Percentiles rank a stretch among this genome's conserved stretches.
Evolutionary conservation across 2,888 invertebrate genomes (phyloP).

Genomic region (Girardia tigrina): DNA sequence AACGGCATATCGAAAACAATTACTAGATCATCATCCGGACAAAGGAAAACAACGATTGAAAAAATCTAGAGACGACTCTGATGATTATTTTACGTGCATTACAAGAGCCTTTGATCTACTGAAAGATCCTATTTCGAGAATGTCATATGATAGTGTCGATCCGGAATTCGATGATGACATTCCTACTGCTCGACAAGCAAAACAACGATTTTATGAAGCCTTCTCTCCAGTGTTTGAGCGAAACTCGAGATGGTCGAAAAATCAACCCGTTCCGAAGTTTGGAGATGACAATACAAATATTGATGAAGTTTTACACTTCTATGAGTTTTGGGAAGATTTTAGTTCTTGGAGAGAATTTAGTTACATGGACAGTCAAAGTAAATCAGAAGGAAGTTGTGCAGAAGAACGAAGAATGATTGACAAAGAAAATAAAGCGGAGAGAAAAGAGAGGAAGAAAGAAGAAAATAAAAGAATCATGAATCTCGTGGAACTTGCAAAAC

Average conservation of each 20-base stretch:
- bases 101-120: slow-evolving; percentile 85
- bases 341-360: slow-evolving; percentile 98
- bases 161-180: slow-evolving; percentile 76
- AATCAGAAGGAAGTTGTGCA: slow-evolving; percentile 63
- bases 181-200: slow-evolving; percentile 55
- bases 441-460: slow-evolving; percentile 84
- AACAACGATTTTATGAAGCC: slow-evolving; percentile 60
- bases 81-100: slow-evolving; percentile 92
- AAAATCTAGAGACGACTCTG: slow-evolving; percentile 62
- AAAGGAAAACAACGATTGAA: slow-evolving; percentile 76
- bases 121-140: slow-evolving; percentile 65
- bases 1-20: slow-evolving; percentile 70
- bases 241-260: slow-evolving; percentile 72
- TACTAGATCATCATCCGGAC: slow-evolving; percentile 88
- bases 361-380: slow-evolving; percentile 93
- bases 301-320: slow-evolving; percentile 78
- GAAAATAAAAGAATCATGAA: slow-evolving; percentile 79
- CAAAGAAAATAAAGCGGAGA: slow-evolving; percentile 81
- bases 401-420: slow-evolving; percentile 95
- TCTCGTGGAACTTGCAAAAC: slow-evolving; percentile 81
- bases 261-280: slow-evolving; percentile 67
- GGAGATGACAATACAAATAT: slow-evolving; percentile 63
- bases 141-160: slow-evolving; percentile 90
- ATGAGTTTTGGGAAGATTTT: slow-evolving; percentile 90
- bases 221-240: slow-evolving; percentile 53